A percentile compares a stretch with the other conserved stretches of the same genome.
Evolutionary conservation across 2,888 invertebrate genomes (phyloP).

Genomic region (Lithophane socia): DNA sequence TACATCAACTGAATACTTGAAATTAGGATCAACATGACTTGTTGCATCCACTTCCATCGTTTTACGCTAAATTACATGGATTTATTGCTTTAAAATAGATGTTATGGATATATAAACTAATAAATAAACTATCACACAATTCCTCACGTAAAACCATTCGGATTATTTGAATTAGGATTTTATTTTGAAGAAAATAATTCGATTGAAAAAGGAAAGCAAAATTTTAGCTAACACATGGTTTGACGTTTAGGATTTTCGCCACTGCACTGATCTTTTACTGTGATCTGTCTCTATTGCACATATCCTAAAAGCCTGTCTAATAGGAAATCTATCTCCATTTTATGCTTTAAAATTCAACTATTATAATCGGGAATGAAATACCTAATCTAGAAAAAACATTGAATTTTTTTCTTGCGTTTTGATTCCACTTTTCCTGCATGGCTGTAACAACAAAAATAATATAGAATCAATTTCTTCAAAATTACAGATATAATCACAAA

Average conservation of each 20-base stretch:
- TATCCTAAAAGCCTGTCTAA: fast-evolving
- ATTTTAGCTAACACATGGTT: not conserved
- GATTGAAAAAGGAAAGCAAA: slow-evolving; percentile 25
- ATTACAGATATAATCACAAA: no score
- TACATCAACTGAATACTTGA: slow-evolving; percentile 30
- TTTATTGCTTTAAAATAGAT: not conserved
- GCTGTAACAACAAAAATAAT: not conserved
- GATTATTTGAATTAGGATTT: not conserved
- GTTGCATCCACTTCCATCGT: slow-evolving; percentile 53
- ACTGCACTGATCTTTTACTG: not conserved
- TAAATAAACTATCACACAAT: slow-evolving; percentile 20
- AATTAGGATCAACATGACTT: slow-evolving; percentile 38
- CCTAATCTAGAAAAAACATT: not conserved
- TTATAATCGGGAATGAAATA: not conserved
- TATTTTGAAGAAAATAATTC: slow-evolving; percentile 2
- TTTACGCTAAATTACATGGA: not conserved
- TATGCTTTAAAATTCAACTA: slow-evolving; percentile 4
- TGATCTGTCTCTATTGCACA: slow-evolving; percentile 19
- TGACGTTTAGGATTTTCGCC: not conserved
- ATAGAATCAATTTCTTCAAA: not conserved
- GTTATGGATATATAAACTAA: not conserved
- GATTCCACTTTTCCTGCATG: not conserved
- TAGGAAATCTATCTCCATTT: not conserved
- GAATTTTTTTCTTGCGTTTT: slow-evolving; percentile 11
- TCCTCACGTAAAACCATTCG: not conserved